These are phyloP conservation scores for Ephialtes manifestator DNA, from an alignment of 2,888 invertebrate genomes.

Conservation along the genomic window DNA sequence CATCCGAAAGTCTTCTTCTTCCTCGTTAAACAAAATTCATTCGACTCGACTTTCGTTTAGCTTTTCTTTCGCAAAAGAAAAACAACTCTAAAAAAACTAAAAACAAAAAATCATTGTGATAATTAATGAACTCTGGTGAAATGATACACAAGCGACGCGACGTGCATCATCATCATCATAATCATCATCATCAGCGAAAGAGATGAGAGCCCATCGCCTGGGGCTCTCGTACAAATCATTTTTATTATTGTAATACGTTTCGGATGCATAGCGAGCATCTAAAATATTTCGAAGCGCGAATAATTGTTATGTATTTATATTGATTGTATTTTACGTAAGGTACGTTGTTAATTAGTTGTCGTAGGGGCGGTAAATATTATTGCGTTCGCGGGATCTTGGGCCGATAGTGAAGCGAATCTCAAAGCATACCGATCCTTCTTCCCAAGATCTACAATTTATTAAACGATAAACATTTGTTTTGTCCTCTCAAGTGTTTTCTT, in stretches of 20 bases:
- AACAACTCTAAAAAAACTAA: conserved; percentile 42
- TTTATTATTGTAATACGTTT: conserved; percentile 44
- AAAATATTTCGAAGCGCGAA: conserved; percentile 64
- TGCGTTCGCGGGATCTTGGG: conserved; percentile 39
- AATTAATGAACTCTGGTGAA: conserved; percentile 65
- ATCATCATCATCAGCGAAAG: conserved; percentile 10
- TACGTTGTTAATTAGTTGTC: conserved; percentile 80
- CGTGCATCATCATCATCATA: conserved; percentile 35
- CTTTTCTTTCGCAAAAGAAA: conserved; percentile 28
- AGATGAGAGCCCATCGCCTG: conserved; percentile 28
- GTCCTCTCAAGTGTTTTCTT: conserved; percentile 38
- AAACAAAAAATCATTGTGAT: conserved; percentile 69
- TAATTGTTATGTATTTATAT: conserved; percentile 79
- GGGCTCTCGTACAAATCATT: conserved; percentile 16
- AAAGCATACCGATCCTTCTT: neutral
- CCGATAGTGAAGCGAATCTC: neutral
- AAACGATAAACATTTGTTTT: conserved; percentile 45
- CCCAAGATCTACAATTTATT: conserved; percentile 21
- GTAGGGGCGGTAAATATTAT: conserved; percentile 51
- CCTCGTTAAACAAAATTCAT: conserved; percentile 45
- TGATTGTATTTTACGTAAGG: conserved; percentile 75
- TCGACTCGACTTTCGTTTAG: conserved; percentile 18
- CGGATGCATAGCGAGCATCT: conserved; percentile 37
- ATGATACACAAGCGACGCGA: conserved; percentile 55
- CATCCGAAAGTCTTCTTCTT: conserved; percentile 54